Evolutionary conservation across 2,888 invertebrate species (phyloP).

Genomic region (Tinea semifulvella): DNA sequence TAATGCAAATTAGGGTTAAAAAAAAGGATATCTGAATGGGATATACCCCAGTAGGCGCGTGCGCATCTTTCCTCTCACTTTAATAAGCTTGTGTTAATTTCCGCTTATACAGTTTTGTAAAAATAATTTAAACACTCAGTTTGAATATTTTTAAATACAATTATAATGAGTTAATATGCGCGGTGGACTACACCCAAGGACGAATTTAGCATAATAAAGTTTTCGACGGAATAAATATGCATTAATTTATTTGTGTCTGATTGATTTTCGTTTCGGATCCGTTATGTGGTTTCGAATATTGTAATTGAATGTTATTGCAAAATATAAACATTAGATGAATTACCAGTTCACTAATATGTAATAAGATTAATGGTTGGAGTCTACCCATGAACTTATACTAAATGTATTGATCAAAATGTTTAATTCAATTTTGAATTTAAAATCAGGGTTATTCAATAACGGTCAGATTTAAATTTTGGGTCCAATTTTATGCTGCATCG

Average conservation of each 20-base stretch:
- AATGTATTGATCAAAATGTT: background rate
- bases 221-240: background rate
- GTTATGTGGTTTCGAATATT: background rate
- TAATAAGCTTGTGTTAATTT: slow-evolving; percentile 36
- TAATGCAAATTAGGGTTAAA: slow-evolving; percentile 13
- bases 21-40: slow-evolving; percentile 9
- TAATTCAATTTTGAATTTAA: background rate
- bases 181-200: slow-evolving; percentile 41
- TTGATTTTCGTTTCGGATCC: slow-evolving; percentile 2
- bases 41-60: slow-evolving; percentile 20
- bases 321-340: background rate
- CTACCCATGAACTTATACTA: slow-evolving; percentile 1
- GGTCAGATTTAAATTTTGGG: slow-evolving; percentile 1
- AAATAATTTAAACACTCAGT: slow-evolving; percentile 40
- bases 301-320: background rate
- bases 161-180: slow-evolving; percentile 38
- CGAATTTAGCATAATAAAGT: slow-evolving; percentile 47
- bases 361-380: background rate
- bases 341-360: background rate
- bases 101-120: slow-evolving; percentile 40
- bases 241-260: background rate
- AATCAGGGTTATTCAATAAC: slow-evolving; percentile 1
- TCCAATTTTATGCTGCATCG: background rate
- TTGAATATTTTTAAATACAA: slow-evolving; percentile 57
- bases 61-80: slow-evolving; percentile 24